Evolutionary conservation across 2,888 invertebrate species (phyloP).

Genomic region (Herminia tarsipennalis): DNA sequence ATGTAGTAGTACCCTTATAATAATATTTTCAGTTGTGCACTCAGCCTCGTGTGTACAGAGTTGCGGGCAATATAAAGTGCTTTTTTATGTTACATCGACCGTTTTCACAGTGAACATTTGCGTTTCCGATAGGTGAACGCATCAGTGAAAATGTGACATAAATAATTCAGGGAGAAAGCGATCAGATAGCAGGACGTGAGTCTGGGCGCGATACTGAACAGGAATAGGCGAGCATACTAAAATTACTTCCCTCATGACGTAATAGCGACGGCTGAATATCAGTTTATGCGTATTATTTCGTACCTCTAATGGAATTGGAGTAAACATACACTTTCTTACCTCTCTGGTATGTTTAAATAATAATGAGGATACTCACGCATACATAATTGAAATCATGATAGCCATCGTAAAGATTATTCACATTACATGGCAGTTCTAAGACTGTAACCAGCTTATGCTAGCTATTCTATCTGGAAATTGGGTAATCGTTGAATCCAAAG

Average conservation of each 20-base stretch:
- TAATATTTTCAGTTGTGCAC: constrained; percentile 12
- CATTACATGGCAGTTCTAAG: constrained; percentile 8
- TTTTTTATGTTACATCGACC: constrained; percentile 60
- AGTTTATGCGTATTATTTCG: constrained; percentile 23
- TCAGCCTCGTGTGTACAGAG: constrained; percentile 16
- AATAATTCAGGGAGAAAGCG: constrained; percentile 61
- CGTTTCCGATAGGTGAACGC: constrained; percentile 61
- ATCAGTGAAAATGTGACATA: constrained; percentile 64
- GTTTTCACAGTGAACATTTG: constrained; percentile 54
- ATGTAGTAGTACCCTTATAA: too few relatives aligned
- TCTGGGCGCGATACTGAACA: constrained; percentile 13
- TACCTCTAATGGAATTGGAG: constrained; percentile 31
- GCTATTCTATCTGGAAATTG: constrained; percentile 14
- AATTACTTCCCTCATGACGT: constrained; percentile 20
- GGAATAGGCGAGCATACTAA: constrained; percentile 23
- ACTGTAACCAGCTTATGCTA: background rate
- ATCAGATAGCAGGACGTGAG: constrained; percentile 38
- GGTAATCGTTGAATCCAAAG: constrained; percentile 19
- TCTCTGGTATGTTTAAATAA: background rate
- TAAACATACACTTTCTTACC: constrained; percentile 11
- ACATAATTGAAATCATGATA: constrained; percentile 13
- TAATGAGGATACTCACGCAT: constrained; percentile 16
- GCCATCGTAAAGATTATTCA: constrained; percentile 13
- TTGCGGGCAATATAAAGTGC: constrained; percentile 44
- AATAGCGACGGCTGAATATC: constrained; percentile 14